Percentiles rank a stretch among this genome's conserved stretches.
Conservation (phyloP, 2,113 vertebrate species). For the Microcebus lehilahytsara region DNA sequence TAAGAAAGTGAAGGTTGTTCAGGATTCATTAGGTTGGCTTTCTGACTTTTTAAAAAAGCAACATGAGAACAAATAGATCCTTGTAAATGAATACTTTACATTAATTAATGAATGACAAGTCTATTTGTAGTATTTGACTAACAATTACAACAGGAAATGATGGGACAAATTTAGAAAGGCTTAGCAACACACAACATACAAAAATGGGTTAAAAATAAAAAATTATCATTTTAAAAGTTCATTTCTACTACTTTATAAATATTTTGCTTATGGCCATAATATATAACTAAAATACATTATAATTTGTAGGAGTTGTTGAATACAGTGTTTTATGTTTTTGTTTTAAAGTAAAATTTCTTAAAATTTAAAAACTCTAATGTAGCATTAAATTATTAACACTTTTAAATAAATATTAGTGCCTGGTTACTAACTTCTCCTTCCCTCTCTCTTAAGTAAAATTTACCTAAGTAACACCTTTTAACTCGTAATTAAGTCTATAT, state of each 20-base stretch:
- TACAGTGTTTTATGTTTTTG: background rate
- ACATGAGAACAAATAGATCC: background rate
- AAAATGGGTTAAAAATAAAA: background rate
- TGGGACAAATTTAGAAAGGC: background rate
- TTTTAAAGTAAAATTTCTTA: background rate
- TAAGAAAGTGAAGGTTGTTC: background rate
- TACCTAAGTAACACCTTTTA: background rate
- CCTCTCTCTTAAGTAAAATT: background rate
- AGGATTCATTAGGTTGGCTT: constrained; percentile 12
- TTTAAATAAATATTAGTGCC: background rate
- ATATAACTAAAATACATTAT: background rate
- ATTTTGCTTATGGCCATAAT: background rate
- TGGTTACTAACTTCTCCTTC: background rate
- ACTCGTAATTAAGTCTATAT: background rate
- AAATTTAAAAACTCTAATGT: background rate
- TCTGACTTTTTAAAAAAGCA: background rate
- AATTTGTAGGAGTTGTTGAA: background rate
- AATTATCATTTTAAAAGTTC: background rate
- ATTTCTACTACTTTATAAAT: constrained; percentile 31
- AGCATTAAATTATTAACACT: background rate
- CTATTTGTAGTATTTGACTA: background rate
- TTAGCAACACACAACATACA: background rate
- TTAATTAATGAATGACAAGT: background rate
- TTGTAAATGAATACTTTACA: background rate
- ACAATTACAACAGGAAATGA: background rate